Percentiles rank a stretch among this genome's conserved stretches.
Evolutionary conservation across 2,113 vertebrate genomes (phyloP).

Genomic region (Corapipo altera): DNA sequence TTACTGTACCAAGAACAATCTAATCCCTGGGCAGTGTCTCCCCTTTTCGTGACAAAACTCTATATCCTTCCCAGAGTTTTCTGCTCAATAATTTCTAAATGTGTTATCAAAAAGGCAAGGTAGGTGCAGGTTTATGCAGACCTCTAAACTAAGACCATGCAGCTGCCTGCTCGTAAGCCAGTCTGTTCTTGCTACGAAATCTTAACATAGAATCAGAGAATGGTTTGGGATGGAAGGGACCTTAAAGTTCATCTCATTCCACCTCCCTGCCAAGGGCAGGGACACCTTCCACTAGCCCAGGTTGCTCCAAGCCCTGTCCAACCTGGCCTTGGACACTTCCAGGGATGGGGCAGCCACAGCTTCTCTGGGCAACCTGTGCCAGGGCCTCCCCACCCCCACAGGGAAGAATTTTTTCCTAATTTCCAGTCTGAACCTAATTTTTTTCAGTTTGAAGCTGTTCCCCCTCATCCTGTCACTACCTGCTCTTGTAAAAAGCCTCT

Average conservation of each 20-base stretch:
- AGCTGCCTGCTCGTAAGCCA: background rate
- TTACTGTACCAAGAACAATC: background rate
- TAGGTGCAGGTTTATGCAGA: background rate
- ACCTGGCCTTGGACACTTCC: background rate
- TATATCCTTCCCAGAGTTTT: background rate
- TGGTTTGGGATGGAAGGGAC: background rate
- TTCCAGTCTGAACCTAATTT: background rate
- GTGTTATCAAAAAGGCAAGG: background rate
- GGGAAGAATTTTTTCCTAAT: background rate
- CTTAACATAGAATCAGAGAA: background rate
- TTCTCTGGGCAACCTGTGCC: background rate
- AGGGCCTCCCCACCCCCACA: background rate
- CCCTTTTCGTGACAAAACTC: background rate
- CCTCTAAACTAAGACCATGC: background rate
- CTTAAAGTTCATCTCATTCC: background rate
- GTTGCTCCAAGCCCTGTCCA: background rate
- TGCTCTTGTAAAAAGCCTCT: background rate
- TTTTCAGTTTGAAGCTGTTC: background rate
- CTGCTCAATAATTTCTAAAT: background rate
- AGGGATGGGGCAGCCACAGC: background rate
- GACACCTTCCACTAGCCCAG: rapidly evolving
- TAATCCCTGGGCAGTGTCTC: background rate
- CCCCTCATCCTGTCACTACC: rapidly evolving
- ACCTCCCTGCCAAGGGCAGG: rapidly evolving
- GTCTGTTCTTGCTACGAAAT: background rate